phyloP scores from a whole-genome alignment of 1,140 invertebrate genomes.

The Paraescarpia echinospica region DNA sequence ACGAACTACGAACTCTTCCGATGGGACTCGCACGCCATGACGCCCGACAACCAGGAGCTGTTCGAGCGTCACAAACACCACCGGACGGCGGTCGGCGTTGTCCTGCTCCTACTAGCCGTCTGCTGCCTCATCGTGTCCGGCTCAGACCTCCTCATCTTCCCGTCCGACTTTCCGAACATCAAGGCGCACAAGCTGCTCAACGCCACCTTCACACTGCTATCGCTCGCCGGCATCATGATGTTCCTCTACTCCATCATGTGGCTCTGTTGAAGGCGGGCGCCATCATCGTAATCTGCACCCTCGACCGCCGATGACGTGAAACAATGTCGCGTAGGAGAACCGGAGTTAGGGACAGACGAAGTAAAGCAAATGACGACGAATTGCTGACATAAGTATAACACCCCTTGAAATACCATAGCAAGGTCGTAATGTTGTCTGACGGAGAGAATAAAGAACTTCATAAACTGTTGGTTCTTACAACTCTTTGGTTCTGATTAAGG shows the following conservation, averaged over 20 bases:
- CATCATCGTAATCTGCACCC: not conserved
- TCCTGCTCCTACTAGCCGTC: not conserved
- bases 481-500: too few species aligned
- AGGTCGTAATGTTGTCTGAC: too few species aligned
- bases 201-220: slow-evolving; percentile 12
- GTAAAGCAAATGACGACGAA: not conserved
- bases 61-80: not conserved
- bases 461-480: too few species aligned
- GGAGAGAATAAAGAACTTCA: too few species aligned
- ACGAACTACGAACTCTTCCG: not conserved
- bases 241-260: slow-evolving; percentile 8
- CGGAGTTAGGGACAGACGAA: not conserved
- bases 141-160: slow-evolving; percentile 7
- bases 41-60: not conserved
- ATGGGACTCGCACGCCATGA: not conserved
- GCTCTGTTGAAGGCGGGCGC: not conserved
- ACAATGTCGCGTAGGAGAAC: not conserved
- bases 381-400: not conserved
- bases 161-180: not conserved
- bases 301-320: not conserved
- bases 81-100: not conserved
- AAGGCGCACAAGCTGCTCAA: slow-evolving; percentile 14
- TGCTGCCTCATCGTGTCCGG: slow-evolving; percentile 6
- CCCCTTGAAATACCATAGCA: too few species aligned
- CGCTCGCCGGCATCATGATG: slow-evolving; percentile 7